Percentiles rank a stretch among this genome's conserved stretches.
Conservation (phyloP, 2,113 vertebrate genomes). For the Thermophis baileyi region DNA sequence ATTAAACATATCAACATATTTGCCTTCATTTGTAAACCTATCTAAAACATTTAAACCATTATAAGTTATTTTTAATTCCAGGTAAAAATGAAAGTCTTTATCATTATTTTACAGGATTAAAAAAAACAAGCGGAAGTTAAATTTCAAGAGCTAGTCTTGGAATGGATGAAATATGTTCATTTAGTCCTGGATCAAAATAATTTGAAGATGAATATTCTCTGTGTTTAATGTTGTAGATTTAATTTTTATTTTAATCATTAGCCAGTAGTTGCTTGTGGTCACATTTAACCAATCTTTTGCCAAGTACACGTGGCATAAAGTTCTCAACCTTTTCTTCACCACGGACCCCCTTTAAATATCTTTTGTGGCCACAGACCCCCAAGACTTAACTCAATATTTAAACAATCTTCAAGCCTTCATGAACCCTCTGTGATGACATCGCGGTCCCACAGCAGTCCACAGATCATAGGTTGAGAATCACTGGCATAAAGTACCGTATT, state of each 20-base stretch:
- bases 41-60: background rate
- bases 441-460: background rate
- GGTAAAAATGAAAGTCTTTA: background rate
- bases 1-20: background rate
- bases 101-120: background rate
- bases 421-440: background rate
- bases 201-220: background rate
- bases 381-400: background rate
- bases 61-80: background rate
- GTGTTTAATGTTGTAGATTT: background rate
- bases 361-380: background rate
- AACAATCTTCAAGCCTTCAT: background rate
- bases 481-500: background rate
- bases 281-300: background rate
- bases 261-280: background rate
- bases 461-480: background rate
- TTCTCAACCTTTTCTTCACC: background rate
- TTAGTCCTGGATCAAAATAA: background rate
- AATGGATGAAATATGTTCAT: background rate
- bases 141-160: background rate
- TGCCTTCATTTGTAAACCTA: background rate
- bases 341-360: background rate
- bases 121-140: background rate
- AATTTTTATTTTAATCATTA: background rate
- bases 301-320: background rate